Conservation (phyloP, 1,140 invertebrate genomes). For the Gonioctena quinquepunctata region DNA sequence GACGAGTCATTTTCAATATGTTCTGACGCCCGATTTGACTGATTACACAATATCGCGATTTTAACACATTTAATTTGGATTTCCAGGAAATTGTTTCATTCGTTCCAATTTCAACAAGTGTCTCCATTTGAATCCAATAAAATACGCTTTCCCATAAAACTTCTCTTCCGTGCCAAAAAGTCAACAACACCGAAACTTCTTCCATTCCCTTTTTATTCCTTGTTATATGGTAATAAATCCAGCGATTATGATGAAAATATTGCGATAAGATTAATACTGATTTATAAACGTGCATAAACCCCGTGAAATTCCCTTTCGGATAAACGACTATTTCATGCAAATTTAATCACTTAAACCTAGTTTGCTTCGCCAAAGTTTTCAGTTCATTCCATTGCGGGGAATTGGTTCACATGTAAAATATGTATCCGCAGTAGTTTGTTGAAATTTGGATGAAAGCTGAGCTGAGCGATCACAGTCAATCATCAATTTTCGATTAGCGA, state of each 20-base stretch:
- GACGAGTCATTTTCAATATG: too few species aligned
- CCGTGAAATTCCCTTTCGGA: slow-evolving; percentile 17
- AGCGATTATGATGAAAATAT: slow-evolving; percentile 22
- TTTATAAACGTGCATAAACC: slow-evolving; percentile 19
- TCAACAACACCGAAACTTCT: neutral
- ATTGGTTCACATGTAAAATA: neutral
- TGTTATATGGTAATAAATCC: slow-evolving; percentile 3
- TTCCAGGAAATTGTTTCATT: too few species aligned
- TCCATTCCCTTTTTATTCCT: slow-evolving; percentile 1
- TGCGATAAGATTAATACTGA: slow-evolving; percentile 23
- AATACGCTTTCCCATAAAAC: too few species aligned
- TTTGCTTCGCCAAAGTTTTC: slow-evolving; percentile 9
- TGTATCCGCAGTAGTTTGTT: neutral
- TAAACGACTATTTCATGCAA: slow-evolving; percentile 23
- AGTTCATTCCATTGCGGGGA: neutral
- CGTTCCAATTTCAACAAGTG: too few species aligned
- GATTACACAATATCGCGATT: too few species aligned
- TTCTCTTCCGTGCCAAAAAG: too few species aligned
- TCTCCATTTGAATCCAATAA: too few species aligned
- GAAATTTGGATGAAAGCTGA: too few species aligned
- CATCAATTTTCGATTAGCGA: too few species aligned
- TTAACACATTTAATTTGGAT: too few species aligned
- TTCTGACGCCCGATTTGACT: too few species aligned
- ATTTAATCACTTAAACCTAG: slow-evolving; percentile 22
- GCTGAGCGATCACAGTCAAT: too few species aligned